A percentile compares a stretch with the other conserved stretches of the same genome.
These are phyloP conservation scores for Sisyra nigra DNA, from an alignment of 2,888 invertebrate species.

Conservation along the genomic window DNA sequence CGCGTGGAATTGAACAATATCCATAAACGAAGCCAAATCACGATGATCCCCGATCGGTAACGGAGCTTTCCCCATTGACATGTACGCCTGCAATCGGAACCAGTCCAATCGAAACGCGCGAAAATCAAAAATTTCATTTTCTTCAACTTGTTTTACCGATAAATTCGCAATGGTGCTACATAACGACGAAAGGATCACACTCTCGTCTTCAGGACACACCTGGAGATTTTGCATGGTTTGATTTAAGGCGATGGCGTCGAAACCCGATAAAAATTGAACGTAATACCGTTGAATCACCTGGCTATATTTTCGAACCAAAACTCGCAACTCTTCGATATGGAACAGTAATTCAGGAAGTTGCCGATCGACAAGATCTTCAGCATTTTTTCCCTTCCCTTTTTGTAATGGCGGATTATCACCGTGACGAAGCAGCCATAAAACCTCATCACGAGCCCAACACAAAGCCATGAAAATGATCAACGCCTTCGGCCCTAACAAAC, in stretches of 20 bases:
- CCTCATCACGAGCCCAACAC: slow-evolving; percentile 91
- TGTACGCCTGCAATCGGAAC: slow-evolving; percentile 91
- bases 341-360: slow-evolving; percentile 94
- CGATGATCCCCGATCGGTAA: slow-evolving; percentile 66
- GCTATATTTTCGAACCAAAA: slow-evolving; percentile 86
- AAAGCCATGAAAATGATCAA: slow-evolving; percentile 92
- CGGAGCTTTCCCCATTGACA: slow-evolving; percentile 69
- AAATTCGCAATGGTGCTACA: slow-evolving; percentile 76
- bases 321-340: slow-evolving; percentile 94
- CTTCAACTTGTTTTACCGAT: slow-evolving; percentile 89
- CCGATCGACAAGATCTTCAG: slow-evolving; percentile 89
- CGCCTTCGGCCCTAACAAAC: slow-evolving; percentile 92
- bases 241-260: slow-evolving; percentile 85
- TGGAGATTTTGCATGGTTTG: slow-evolving; percentile 66
- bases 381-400: slow-evolving; percentile 41
- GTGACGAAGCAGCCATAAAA: slow-evolving; percentile 91
- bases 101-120: slow-evolving; percentile 90
- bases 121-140: slow-evolving; percentile 91
- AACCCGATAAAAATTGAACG: slow-evolving; percentile 91
- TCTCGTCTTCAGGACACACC: slow-evolving; percentile 87
- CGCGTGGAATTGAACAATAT: slow-evolving; percentile 91
- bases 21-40: slow-evolving; percentile 80
- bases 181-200: slow-evolving; percentile 80
- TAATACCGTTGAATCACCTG: slow-evolving; percentile 96
- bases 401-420: slow-evolving; percentile 86